Evolutionary conservation across 2,797 vertebrate genomes (phyloP).

Genomic region (Poliocrania exsul): DNA sequence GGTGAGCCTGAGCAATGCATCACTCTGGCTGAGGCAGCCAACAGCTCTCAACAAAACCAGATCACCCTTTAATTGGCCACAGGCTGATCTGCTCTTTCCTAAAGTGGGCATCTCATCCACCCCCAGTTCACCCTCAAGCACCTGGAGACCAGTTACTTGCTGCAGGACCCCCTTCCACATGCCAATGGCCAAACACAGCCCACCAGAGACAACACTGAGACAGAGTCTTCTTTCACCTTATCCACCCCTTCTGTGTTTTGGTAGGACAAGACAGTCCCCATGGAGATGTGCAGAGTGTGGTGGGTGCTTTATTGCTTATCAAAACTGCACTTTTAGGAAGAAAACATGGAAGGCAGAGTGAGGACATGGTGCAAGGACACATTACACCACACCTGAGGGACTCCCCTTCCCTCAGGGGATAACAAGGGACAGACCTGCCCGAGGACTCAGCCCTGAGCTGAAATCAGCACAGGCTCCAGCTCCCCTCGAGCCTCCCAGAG

Average conservation of each 20-base stretch:
- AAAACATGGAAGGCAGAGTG: accelerated
- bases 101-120: accelerated
- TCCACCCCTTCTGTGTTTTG: not conserved
- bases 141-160: not conserved
- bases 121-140: accelerated
- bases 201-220: accelerated
- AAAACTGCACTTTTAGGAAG: not conserved
- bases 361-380: not conserved
- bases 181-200: accelerated
- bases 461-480: not conserved
- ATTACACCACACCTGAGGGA: not conserved
- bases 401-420: not conserved
- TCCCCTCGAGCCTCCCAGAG: accelerated
- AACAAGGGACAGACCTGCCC: not conserved
- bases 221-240: not conserved
- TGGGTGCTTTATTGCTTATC: not conserved
- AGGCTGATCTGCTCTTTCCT: not conserved
- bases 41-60: constrained; percentile 26
- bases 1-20: not conserved
- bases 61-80: not conserved
- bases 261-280: not conserved
- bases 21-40: not conserved
- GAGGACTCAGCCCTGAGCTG: accelerated
- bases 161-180: accelerated
- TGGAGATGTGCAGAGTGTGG: accelerated